Conservation (phyloP, 2,797 vertebrate species). For the Sternotherus odoratus region DNA sequence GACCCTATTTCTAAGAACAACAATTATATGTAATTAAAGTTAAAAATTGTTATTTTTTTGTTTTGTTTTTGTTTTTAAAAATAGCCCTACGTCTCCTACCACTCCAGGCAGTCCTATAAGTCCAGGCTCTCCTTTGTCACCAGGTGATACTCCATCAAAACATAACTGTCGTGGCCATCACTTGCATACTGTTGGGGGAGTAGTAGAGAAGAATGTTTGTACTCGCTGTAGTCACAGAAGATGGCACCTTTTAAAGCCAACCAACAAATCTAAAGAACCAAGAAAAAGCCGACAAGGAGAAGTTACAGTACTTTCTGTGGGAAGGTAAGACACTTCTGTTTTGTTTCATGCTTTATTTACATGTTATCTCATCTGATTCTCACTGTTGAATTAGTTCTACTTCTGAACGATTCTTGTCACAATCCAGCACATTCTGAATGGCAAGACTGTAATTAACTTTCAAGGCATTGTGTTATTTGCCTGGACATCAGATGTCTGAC, state of each 20-base stretch:
- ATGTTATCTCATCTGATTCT: rapidly evolving
- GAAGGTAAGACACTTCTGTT: constrained; percentile 82
- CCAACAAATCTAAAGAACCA: constrained; percentile 79
- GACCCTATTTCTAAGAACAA: not conserved
- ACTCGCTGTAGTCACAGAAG: constrained; percentile 93
- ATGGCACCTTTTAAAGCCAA: constrained; percentile 89
- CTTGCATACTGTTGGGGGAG: constrained; percentile 93
- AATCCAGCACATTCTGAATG: not conserved
- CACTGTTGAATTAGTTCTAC: not conserved
- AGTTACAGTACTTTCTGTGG: constrained; percentile 95
- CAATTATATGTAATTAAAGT: not conserved
- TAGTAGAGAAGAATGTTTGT: constrained; percentile 88
- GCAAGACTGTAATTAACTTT: not conserved
- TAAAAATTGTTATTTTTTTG: not conserved
- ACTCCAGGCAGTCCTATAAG: constrained; percentile 82
- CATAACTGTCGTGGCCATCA: constrained; percentile 89
- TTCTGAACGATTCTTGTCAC: not conserved
- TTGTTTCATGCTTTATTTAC: not conserved
- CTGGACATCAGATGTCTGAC: not conserved
- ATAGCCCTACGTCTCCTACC: constrained; percentile 83
- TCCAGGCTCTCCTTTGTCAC: constrained; percentile 84
- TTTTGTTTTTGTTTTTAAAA: not conserved
- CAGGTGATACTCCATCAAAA: constrained; percentile 81
- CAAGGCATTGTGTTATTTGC: not conserved
- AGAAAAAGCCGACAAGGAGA: constrained; percentile 84